Conservation (phyloP, 2,888 invertebrate species). For the Capitulum mitella region DNA sequence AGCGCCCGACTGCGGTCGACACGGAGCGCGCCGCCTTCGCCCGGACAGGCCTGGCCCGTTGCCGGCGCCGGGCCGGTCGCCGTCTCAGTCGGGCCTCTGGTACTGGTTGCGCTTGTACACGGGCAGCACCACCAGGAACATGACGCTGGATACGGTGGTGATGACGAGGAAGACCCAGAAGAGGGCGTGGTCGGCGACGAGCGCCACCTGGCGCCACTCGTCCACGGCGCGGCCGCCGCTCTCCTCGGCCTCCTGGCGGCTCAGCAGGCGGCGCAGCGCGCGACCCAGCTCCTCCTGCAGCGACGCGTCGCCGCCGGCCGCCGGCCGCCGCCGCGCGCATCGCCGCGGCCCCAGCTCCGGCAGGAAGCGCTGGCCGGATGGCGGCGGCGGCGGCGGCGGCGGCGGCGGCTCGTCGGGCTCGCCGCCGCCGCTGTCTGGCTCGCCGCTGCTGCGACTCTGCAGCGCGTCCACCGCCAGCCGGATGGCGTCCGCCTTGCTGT, state of each 20-base stretch:
- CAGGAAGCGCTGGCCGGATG: constrained; percentile 31
- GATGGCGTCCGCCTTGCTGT: constrained; percentile 32
- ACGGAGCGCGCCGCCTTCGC: no score
- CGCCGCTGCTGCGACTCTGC: constrained; percentile 26
- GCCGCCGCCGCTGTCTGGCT: constrained; percentile 33
- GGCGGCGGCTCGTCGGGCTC: constrained; percentile 31
- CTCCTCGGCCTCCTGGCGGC: constrained; percentile 47
- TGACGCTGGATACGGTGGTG: constrained; percentile 47
- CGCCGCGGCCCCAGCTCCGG: constrained; percentile 32
- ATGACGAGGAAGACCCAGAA: constrained; percentile 51
- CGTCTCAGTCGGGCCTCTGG: not conserved
- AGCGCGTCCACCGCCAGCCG: constrained; percentile 33
- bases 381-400: constrained; percentile 32
- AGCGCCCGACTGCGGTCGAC: no score
- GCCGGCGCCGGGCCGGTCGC: not conserved
- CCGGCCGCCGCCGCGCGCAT: not conserved
- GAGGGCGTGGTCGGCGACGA: constrained; percentile 49
- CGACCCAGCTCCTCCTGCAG: constrained; percentile 46
- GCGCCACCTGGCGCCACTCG: constrained; percentile 52
- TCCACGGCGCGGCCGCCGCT: constrained; percentile 46
- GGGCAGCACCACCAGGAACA: constrained; percentile 49
- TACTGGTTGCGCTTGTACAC: constrained; percentile 38
- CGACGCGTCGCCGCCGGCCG: constrained; percentile 24
- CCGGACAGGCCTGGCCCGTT: no score
- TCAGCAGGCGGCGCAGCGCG: constrained; percentile 46